Percentiles rank a stretch among this genome's conserved stretches.
These are phyloP conservation scores for Moxostoma hubbsi DNA, from an alignment of 2,797 vertebrate genomes.

Conservation along the genomic window DNA sequence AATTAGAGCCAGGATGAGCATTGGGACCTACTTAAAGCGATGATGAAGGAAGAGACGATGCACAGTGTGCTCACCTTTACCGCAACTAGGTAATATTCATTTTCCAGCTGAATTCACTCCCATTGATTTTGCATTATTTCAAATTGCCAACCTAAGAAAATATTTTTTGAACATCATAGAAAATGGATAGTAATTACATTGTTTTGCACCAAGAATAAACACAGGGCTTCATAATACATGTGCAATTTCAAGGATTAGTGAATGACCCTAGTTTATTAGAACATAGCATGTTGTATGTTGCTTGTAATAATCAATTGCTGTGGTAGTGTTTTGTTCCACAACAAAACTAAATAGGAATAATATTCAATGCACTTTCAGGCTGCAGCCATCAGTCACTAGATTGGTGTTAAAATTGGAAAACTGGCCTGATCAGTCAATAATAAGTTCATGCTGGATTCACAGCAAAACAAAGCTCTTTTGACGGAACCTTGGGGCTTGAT, in stretches of 20 bases:
- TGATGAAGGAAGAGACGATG: slow-evolving; percentile 39
- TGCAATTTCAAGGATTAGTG: slow-evolving; percentile 12
- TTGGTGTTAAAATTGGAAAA: neutral
- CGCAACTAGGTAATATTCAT: slow-evolving; percentile 15
- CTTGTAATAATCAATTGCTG: neutral
- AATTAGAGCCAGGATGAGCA: slow-evolving; percentile 39
- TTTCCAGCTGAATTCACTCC: slow-evolving; percentile 40
- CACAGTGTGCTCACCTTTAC: slow-evolving; percentile 32
- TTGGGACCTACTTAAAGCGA: slow-evolving; percentile 43
- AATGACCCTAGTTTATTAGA: neutral
- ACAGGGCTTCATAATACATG: slow-evolving; percentile 24
- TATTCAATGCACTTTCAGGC: neutral
- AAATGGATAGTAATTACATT: slow-evolving; percentile 22
- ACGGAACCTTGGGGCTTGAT: slow-evolving; percentile 19
- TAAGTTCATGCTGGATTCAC: slow-evolving; percentile 31
- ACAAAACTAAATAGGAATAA: neutral
- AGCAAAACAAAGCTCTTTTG: slow-evolving; percentile 44
- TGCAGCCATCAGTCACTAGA: neutral
- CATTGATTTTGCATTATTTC: slow-evolving; percentile 39
- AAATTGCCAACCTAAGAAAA: slow-evolving; percentile 24
- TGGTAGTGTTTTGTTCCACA: neutral
- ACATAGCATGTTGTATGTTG: neutral
- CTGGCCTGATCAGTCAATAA: slow-evolving; percentile 24
- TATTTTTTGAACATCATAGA: slow-evolving; percentile 2
- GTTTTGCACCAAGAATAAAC: slow-evolving; percentile 36